Evolutionary conservation across 2,113 vertebrate species (phyloP).

Genomic region (Damaliscus lunatus): DNA sequence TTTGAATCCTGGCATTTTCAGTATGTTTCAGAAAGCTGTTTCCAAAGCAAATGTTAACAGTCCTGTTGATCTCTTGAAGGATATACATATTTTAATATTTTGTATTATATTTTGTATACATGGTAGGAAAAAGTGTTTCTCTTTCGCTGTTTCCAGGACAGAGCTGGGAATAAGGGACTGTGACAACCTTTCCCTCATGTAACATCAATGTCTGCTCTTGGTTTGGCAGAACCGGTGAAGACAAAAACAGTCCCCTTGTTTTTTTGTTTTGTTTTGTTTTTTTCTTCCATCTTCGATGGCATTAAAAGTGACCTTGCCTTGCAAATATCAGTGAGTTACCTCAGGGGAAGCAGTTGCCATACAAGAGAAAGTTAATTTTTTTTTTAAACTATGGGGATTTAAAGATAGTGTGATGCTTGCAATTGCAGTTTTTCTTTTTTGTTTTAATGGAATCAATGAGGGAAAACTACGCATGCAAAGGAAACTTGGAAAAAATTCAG

Average conservation of each 20-base stretch:
- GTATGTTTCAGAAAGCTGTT: slow-evolving; percentile 65
- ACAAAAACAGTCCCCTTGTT: slow-evolving; percentile 67
- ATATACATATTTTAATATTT: slow-evolving; percentile 70
- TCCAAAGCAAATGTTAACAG: slow-evolving; percentile 76
- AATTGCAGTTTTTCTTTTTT: background rate
- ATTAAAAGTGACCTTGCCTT: slow-evolving; percentile 82
- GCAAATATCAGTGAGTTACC: slow-evolving; percentile 78
- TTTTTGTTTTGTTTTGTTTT: background rate
- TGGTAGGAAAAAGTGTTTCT: slow-evolving; percentile 44
- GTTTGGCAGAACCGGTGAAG: slow-evolving; percentile 80
- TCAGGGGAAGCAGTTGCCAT: slow-evolving; percentile 57
- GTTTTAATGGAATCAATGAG: background rate
- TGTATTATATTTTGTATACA: slow-evolving; percentile 61
- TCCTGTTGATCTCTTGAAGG: slow-evolving; percentile 66
- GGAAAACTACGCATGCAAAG: slow-evolving; percentile 21
- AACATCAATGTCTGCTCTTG: slow-evolving; percentile 75
- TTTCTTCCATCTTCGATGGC: slow-evolving; percentile 70
- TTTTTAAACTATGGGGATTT: background rate
- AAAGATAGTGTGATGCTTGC: background rate
- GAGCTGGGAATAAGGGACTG: slow-evolving; percentile 70
- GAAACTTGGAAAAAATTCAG: background rate
- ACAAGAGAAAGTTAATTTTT: slow-evolving; percentile 28
- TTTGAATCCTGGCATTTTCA: slow-evolving; percentile 74
- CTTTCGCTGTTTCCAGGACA: slow-evolving; percentile 62
- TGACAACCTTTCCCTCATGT: slow-evolving; percentile 77